Percentiles rank a stretch among this genome's conserved stretches.
Evolutionary conservation across 1,140 invertebrate species (phyloP).

Genomic region (Theocolax elegans): DNA sequence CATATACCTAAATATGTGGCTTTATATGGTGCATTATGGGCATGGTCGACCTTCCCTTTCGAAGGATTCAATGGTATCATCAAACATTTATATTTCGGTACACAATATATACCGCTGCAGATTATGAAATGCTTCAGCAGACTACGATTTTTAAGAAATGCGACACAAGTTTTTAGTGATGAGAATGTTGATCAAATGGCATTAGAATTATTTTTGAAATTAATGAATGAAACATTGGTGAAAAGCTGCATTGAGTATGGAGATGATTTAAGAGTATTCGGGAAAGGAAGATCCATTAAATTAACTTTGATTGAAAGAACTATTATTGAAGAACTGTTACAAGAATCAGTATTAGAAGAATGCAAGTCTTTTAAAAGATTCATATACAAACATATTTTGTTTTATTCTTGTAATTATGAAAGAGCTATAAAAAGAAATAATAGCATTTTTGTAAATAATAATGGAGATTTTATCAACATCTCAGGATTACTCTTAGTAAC

Average conservation of each 20-base stretch:
- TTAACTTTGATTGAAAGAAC: neutral
- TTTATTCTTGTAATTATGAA: neutral
- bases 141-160: neutral
- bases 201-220: neutral
- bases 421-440: neutral
- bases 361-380: neutral
- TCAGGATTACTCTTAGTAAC: too few relatives aligned
- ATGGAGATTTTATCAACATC: too few relatives aligned
- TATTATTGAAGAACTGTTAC: neutral
- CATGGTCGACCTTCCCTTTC: conserved; percentile 35
- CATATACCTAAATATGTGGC: conserved; percentile 32
- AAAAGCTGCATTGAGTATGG: neutral
- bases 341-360: neutral
- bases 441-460: too few relatives aligned
- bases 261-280: neutral
- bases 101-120: conserved; percentile 37
- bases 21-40: conserved; percentile 37
- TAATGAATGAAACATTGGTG: neutral
- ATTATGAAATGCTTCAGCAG: neutral
- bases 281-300: neutral
- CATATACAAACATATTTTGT: neutral
- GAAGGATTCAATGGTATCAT: conserved; percentile 44
- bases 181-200: neutral
- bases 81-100: conserved; percentile 35
- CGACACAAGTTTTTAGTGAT: neutral